Percentiles rank a stretch among this genome's conserved stretches.
Conservation (phyloP, 1,140 invertebrate genomes). For the Metopolophium dirhodum region DNA sequence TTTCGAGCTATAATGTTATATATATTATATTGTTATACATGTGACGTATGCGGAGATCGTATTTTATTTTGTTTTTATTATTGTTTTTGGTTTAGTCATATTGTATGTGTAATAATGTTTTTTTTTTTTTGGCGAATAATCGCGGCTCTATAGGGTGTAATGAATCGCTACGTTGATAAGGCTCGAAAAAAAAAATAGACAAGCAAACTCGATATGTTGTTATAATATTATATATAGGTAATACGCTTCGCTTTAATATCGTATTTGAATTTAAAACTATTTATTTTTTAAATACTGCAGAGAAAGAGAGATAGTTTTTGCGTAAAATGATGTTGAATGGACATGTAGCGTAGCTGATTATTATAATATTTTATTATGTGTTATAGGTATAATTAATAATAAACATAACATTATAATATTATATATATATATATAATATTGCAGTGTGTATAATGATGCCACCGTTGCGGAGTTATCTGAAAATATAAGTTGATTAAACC, state of each 20-base stretch:
- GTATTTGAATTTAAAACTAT: background rate
- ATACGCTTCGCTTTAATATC: slow-evolving; percentile 7
- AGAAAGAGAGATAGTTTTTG: slow-evolving; percentile 51
- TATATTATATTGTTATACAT: background rate
- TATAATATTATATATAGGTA: background rate
- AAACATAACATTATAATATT: background rate
- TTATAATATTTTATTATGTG: background rate
- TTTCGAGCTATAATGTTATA: slow-evolving; percentile 27
- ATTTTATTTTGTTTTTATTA: slow-evolving; percentile 8
- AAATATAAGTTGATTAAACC: slow-evolving; percentile 3
- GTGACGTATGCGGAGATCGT: background rate
- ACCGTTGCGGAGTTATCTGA: slow-evolving; percentile 19
- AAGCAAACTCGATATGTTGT: background rate
- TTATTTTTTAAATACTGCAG: background rate
- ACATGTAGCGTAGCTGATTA: slow-evolving; percentile 35
- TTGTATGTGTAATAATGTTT: background rate
- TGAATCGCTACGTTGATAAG: background rate
- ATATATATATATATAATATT: background rate
- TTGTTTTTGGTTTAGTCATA: slow-evolving; percentile 3
- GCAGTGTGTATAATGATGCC: background rate
- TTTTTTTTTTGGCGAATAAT: background rate
- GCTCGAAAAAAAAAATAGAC: background rate
- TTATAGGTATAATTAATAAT: background rate
- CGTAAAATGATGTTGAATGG: slow-evolving; percentile 33
- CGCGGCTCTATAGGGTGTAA: background rate